phyloP scores from a whole-genome alignment of 2,797 vertebrate species.

The Aphelocoma californica region DNA sequence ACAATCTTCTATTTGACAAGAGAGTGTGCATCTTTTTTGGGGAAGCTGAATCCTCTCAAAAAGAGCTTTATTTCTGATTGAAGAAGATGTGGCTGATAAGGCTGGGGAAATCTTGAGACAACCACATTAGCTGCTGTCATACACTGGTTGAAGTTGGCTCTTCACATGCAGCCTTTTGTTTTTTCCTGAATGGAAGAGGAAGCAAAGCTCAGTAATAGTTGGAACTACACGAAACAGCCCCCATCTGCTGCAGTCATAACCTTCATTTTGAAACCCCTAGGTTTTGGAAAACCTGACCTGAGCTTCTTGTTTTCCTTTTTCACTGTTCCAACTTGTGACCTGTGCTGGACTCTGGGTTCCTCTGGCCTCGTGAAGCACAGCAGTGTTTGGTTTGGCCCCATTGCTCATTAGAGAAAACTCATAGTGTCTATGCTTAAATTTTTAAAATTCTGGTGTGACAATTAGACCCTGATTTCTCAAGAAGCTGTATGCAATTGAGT shows the following conservation, averaged over 20 bases:
- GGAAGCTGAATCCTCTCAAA: background rate
- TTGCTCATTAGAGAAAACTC: background rate
- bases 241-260: background rate
- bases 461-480: background rate
- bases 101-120: background rate
- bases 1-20: background rate
- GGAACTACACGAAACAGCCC: background rate
- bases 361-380: background rate
- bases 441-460: background rate
- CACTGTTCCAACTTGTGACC: background rate
- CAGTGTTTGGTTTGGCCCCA: background rate
- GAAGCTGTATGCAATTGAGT: background rate
- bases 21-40: background rate
- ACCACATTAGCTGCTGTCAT: background rate
- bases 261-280: background rate
- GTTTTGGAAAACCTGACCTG: background rate
- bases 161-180: background rate
- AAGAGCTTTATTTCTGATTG: background rate
- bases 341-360: background rate
- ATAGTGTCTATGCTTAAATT: background rate
- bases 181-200: background rate
- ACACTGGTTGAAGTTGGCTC: background rate
- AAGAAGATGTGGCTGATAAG: background rate
- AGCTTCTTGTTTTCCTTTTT: background rate
- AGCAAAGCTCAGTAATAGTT: background rate